Evolutionary conservation across 2,797 vertebrate genomes (phyloP), one percentile per base, ranked within the genome.

Genomic region (Lutjanus campechanus): DNA sequence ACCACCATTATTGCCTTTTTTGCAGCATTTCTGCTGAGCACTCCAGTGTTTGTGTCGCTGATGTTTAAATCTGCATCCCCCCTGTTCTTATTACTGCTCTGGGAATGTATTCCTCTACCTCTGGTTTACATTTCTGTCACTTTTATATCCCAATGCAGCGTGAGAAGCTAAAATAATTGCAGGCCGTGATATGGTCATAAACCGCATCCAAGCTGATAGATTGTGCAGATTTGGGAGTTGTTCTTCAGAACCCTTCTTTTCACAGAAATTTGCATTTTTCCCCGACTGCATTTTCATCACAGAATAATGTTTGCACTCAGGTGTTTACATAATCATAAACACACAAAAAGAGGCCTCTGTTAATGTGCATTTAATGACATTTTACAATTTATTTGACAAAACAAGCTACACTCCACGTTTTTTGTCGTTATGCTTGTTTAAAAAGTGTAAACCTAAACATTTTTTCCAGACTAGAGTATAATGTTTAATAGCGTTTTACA

Each of bases 101-200:
- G 83, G 77, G 85, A 81, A 77, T 80, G 56, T 78, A 69, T 84
- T 85, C 78, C 81, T 85, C 69, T 22, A 70, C 47, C 49, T 46
- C 64, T 51, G 54, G 44, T 77, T 75, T 79, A 76, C 71, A 81
- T 85, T 84, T 76, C 56, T 85, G 86, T 85, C 77, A 83, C 36
- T 70, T 90, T 91, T 83, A 92, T 76, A 58, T 76, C 81, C 87
- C 59, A 67, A 69, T 84, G 80, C 71, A 77, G 64, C 65, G 66
- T 17, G 61, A 56, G 71, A 80, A 82, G 63, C 59, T 80, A 77
- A 83, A 89, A 89, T 84, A 85, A 86, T 81, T 79, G 85, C 29
- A 1, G 16, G 17, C 46, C 44, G 58, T 86, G 77, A 79, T 76
- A 78, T 59, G 64, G 69, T 55, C 76, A 82, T 85, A 86, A 91